Percentiles rank a stretch among this genome's conserved stretches.
Evolutionary conservation across 2,797 vertebrate species (phyloP).

Genomic region (Phalanger gymnotis): DNA sequence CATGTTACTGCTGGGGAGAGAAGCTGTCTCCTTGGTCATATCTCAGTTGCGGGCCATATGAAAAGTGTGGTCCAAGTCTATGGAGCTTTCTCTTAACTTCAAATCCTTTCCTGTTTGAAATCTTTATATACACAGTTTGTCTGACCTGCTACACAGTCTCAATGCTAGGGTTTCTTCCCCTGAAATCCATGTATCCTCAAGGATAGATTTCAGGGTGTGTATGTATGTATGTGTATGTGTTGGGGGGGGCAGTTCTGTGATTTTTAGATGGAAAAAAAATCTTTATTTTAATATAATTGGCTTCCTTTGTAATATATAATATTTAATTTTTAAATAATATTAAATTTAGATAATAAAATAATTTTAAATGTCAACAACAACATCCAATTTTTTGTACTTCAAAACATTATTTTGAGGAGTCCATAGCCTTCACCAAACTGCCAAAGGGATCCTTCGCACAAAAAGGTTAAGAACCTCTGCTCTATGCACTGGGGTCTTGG

Average conservation of each 20-base stretch:
- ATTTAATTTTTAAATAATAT: not conserved
- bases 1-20: not conserved
- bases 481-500: not conserved
- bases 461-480: not conserved
- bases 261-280: not conserved
- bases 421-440: not conserved
- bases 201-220: not conserved
- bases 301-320: not conserved
- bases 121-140: not conserved
- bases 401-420: not conserved
- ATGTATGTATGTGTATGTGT: no score
- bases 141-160: conserved; percentile 31
- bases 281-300: not conserved
- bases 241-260: not conserved
- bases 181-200: not conserved
- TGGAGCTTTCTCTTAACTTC: not conserved
- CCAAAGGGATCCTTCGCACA: not conserved
- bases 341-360: not conserved
- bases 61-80: not conserved
- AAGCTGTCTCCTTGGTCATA: not conserved
- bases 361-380: not conserved
- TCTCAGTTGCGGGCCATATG: not conserved
- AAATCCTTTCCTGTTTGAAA: not conserved
- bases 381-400: not conserved
- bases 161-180: not conserved